Evolutionary conservation across 2,797 vertebrate genomes (phyloP), one percentile per base, ranked within the genome.

Genomic region (Trichosurus vulpecula): DNA sequence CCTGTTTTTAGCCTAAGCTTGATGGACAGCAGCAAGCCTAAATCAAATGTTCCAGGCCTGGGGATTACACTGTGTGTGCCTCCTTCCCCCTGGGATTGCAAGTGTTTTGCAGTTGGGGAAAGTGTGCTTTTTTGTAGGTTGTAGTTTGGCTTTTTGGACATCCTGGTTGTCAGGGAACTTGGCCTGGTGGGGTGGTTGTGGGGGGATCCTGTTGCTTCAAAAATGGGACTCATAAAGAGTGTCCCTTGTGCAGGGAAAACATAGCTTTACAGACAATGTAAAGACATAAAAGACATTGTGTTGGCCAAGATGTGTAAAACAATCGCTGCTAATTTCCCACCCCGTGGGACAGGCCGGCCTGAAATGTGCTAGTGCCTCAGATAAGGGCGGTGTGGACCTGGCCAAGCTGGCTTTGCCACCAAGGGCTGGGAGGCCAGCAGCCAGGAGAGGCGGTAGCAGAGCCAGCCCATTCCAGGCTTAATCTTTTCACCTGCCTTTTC

Each of bases 401-500:
- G 98, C 98, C 98, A 98, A 97, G 97, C 93, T 81, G 97, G 98
- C 1, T 95, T 97, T 98, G 98, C 99, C 97, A 98, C 98, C 97
- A 98, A 98, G 99, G 98, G 97, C 98, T 10, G 61, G 95, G 97
- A 98, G 98, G 99, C 98, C 98, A 97, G 97, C 97, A 97, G 99
- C 99, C 99, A 99, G 97, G 97, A 97, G 98, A 99, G 98, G 98
- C 98, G 98, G 98, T 98, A 98, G 98, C 98, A 98, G 98, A 99
- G 99, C 98, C 98, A 98, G 98, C 98, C 95, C 95, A 98, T 98
- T 98, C 98, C 98, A 98, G 98, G 98, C 99, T 99, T 99, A 99
- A 99, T 99, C 99, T 99, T 98, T 99, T 98, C 99, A 99, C 99
- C 99, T 99, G 98, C 98, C 98, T 98, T 98, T 99, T 99, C 98